These are phyloP conservation scores for Ennomos erosarius DNA, from an alignment of 2,888 invertebrate genomes.

Conservation along the genomic window DNA sequence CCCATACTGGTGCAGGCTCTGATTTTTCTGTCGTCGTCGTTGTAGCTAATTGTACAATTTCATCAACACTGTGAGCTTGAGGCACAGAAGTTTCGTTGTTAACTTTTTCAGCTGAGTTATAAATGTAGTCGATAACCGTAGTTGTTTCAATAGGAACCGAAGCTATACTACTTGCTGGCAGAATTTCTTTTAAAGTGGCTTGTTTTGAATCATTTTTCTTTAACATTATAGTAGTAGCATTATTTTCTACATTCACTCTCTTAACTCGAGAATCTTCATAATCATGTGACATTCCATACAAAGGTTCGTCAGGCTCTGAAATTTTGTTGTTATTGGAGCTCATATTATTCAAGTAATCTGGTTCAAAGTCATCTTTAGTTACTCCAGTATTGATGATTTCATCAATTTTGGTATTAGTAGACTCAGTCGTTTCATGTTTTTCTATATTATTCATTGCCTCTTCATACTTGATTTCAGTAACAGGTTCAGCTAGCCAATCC, in stretches of 20 bases:
- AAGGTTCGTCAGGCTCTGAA: constrained; percentile 60
- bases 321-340: constrained; percentile 55
- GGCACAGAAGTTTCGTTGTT: constrained; percentile 28
- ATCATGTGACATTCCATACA: constrained; percentile 68
- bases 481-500: constrained; percentile 71
- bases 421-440: constrained; percentile 61
- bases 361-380: constrained; percentile 72
- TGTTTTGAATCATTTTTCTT: constrained; percentile 23
- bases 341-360: constrained; percentile 72
- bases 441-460: constrained; percentile 62
- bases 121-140: constrained; percentile 71
- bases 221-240: constrained; percentile 29
- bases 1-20: constrained; percentile 76
- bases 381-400: constrained; percentile 59
- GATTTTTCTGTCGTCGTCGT: constrained; percentile 26
- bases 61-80: constrained; percentile 23
- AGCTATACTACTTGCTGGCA: constrained; percentile 32
- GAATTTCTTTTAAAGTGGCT: constrained; percentile 13
- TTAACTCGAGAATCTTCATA: constrained; percentile 71
- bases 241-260: constrained; percentile 61
- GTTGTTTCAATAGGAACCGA: constrained; percentile 57
- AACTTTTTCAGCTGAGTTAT: constrained; percentile 58
- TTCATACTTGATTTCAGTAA: constrained; percentile 67
- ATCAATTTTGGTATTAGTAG: constrained; percentile 56
- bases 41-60: constrained; percentile 16